Evolutionary conservation across 2,888 invertebrate genomes (phyloP).

Genomic region (Mythimna lalbum): DNA sequence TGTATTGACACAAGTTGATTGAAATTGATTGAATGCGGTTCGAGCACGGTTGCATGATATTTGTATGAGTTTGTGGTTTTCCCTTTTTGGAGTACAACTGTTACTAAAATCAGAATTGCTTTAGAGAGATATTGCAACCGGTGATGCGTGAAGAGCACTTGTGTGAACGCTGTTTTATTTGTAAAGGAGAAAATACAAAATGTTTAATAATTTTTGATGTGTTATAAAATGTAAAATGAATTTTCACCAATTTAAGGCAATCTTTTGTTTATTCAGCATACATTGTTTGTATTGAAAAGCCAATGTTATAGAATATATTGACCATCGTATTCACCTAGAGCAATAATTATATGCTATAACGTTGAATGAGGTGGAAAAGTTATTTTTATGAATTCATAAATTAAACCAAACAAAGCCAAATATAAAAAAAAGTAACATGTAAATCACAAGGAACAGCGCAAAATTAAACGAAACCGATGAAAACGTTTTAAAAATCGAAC

Average conservation of each 20-base stretch:
- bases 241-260: neutral
- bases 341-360: no score
- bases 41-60: conserved; percentile 62
- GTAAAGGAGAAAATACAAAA: conserved; percentile 7
- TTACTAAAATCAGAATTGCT: conserved; percentile 50
- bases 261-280: neutral
- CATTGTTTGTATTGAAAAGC: neutral
- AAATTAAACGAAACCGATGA: neutral
- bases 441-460: neutral
- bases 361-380: no score
- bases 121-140: conserved; percentile 44
- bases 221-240: neutral
- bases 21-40: conserved; percentile 62
- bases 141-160: conserved; percentile 45
- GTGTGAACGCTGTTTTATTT: conserved; percentile 29
- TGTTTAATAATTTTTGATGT: neutral
- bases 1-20: conserved; percentile 67
- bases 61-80: conserved; percentile 68
- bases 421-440: neutral
- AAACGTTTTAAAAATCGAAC: conserved; percentile 36
- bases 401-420: no score
- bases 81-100: conserved; percentile 49
- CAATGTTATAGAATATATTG: no score
- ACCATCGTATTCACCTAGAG: no score
- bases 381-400: no score